These are phyloP conservation scores for Paradoxurus hermaphroditus DNA, from an alignment of 2,113 vertebrate genomes.

Conservation along the genomic window DNA sequence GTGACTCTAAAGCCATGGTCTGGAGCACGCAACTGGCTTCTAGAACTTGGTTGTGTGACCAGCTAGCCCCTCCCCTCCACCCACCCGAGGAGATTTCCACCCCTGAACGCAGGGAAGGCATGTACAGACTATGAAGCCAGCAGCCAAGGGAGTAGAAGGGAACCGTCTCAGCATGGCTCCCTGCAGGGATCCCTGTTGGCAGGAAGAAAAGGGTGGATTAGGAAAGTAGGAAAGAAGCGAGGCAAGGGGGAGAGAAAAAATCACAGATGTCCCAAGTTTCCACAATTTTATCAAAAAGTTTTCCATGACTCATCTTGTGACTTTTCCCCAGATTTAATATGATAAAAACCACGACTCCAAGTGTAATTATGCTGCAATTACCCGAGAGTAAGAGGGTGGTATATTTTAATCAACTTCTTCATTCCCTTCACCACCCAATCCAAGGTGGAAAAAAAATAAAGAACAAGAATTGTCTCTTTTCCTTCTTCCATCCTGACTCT, in stretches of 20 bases:
- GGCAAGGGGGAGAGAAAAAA: conserved; percentile 53
- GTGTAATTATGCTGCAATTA: conserved; percentile 60
- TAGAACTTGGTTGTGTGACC: not conserved
- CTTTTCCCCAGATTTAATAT: conserved; percentile 55
- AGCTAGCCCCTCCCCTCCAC: not conserved
- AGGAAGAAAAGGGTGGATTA: conserved; percentile 51
- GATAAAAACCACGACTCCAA: conserved; percentile 62
- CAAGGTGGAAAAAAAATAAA: not conserved
- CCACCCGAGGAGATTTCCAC: not conserved
- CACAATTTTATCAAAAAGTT: conserved; percentile 70
- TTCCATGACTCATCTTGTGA: conserved; percentile 70
- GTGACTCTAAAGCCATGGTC: not conserved
- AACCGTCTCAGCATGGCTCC: not conserved
- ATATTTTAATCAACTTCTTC: not conserved
- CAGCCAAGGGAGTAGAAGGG: not conserved
- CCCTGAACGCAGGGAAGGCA: not conserved
- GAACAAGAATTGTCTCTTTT: not conserved
- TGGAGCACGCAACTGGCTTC: not conserved
- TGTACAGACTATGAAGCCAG: too few relatives aligned
- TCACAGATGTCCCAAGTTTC: conserved; percentile 72
- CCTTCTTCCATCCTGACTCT: not conserved
- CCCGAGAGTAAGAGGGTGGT: conserved; percentile 10
- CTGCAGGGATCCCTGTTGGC: conserved; percentile 25
- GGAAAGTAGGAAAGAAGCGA: conserved; percentile 50
- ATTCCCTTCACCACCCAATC: not conserved